phyloP scores from a whole-genome alignment of 2,113 vertebrate genomes.

The Neodon shergylaensis region DNA sequence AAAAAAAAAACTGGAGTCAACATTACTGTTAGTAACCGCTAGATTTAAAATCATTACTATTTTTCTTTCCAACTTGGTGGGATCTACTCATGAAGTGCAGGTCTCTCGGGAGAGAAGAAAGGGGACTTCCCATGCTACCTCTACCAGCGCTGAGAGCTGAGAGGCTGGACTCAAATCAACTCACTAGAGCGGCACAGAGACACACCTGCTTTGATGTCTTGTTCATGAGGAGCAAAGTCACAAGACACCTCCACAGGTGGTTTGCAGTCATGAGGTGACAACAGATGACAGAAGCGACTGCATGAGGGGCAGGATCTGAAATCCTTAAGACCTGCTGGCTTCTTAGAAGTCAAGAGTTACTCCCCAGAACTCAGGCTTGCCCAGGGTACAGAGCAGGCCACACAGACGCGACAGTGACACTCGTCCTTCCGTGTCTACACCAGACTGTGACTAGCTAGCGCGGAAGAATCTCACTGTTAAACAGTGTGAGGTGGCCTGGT shows the following conservation, averaged over 20 bases:
- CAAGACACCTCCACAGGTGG: not conserved
- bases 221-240: not conserved
- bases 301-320: not conserved
- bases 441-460: not conserved
- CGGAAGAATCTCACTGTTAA: not conserved
- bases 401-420: not conserved
- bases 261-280: conserved; percentile 4
- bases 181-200: not conserved
- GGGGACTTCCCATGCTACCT: not conserved
- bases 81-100: not conserved
- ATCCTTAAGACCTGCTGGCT: not conserved
- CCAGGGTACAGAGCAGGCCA: not conserved
- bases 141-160: not conserved
- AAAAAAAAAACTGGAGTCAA: not conserved
- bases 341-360: not conserved
- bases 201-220: not conserved
- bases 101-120: not conserved
- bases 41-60: not conserved
- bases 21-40: not conserved
- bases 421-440: not conserved
- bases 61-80: conserved; percentile 9
- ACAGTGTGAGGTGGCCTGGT: not conserved
- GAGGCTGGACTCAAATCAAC: not conserved
- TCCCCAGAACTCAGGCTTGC: too few relatives aligned
- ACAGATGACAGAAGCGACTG: not conserved